A percentile compares a stretch with the other conserved stretches of the same genome.
Evolutionary conservation across 1,140 invertebrate genomes (phyloP).

Genomic region (Copidosoma floridanum): DNA sequence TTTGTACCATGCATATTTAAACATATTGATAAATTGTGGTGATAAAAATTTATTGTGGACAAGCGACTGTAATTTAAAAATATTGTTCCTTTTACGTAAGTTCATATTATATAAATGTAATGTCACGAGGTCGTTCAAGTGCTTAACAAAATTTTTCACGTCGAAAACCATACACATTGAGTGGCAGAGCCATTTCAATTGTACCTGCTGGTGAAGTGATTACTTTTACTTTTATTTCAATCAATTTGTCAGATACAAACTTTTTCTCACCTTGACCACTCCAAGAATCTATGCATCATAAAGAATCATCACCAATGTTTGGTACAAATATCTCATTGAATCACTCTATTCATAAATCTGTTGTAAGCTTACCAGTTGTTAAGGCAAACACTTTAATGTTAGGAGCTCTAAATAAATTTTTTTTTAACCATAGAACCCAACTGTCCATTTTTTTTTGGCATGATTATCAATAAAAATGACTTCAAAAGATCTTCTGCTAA

Average conservation of each 20-base stretch:
- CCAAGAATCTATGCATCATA: constrained; percentile 23
- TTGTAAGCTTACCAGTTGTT: no score
- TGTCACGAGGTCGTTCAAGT: not conserved
- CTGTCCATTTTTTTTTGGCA: constrained; percentile 24
- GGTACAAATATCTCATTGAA: no score
- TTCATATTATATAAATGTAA: not conserved
- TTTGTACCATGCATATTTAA: no score
- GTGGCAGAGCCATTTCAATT: constrained; percentile 20
- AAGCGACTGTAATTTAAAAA: no score
- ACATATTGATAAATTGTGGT: not conserved
- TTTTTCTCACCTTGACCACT: constrained; percentile 16
- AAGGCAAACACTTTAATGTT: constrained; percentile 11
- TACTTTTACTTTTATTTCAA: constrained; percentile 3
- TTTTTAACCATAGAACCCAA: constrained; percentile 25
- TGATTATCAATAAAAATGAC: constrained; percentile 22
- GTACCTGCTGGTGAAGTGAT: constrained; percentile 16
- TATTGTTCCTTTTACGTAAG: not conserved
- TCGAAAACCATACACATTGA: constrained; percentile 16
- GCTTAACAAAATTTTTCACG: not conserved
- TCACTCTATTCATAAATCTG: no score
- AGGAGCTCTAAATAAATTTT: constrained; percentile 16
- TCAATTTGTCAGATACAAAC: constrained; percentile 10
- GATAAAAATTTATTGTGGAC: not conserved
- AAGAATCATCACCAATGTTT: no score
- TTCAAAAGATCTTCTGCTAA: constrained; percentile 5